Evolutionary conservation across 2,888 invertebrate genomes (phyloP), one percentile per base, ranked within the genome.

Genomic region (Pristionchus entomophagus): DNA sequence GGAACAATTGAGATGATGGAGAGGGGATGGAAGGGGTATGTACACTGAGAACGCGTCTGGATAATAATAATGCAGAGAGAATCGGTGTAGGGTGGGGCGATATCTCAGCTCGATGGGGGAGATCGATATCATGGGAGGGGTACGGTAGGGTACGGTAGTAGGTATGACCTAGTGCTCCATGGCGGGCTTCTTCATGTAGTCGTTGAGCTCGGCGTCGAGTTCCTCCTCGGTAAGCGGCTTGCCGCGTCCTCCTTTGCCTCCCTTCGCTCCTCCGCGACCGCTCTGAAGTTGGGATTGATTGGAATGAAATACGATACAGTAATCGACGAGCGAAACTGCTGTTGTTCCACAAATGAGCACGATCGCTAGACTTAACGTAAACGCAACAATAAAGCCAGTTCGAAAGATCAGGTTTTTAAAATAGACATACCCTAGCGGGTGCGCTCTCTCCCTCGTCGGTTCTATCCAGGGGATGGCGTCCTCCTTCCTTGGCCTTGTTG

Each of bases 161-260:
- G 69, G 38, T 69, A 12, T n/a, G 10, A 22, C 10, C 45, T 45
- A 73, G 14, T 51, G 32, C 51, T 80, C 78, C 78, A 80, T 80
- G 45, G 59, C 5, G 38, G 26, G 14, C 84, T 84, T 69, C 84
- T 84, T 84, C 85, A 85, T 85, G 85, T 85, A 85, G 8, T 32
- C 53, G 38, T 85, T 49, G 53, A 85, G 77, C 45, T 85, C 85
- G 10, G 77, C 77, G 41, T 85, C 85, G 38, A 45, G 59, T 26
- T 56, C 45, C 0, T n/a, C 62, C 26, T 49, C 77, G 5, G 59
- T 77, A n/a, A n/a, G n/a, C n/a, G 22, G 5, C 73, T 59, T 56
- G 26, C 35, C 51, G 2, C 32, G 8, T 14, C 85, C 85, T n/a
- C 73, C 53, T 2, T 32, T n/a, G 19, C 84, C 69, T 32, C 65